Evolutionary conservation across 2,113 vertebrate species (phyloP).

Genomic region (Sapayoa aenigma): DNA sequence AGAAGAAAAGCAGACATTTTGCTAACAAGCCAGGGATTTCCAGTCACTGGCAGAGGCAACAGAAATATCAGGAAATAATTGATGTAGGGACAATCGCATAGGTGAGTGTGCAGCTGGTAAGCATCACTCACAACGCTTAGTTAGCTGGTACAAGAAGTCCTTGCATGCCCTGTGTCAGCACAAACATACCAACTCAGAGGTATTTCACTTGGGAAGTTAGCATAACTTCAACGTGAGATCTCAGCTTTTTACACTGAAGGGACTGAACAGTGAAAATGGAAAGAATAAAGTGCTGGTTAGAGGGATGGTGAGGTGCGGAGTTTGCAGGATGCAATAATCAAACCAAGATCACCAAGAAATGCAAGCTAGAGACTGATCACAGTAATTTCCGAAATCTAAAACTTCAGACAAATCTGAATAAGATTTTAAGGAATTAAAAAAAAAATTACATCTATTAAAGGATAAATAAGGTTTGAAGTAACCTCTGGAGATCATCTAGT

Average conservation of each 20-base stretch:
- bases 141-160: neutral
- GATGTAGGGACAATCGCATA: neutral
- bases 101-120: neutral
- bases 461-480: neutral
- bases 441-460: neutral
- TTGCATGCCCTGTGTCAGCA: neutral
- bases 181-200: neutral
- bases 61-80: neutral
- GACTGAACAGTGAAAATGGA: neutral
- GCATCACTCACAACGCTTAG: neutral
- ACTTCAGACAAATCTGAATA: neutral
- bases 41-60: neutral
- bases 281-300: neutral
- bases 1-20: neutral
- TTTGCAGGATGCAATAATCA: neutral
- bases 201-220: neutral
- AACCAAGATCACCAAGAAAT: neutral
- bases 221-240: neutral
- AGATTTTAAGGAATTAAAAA: neutral
- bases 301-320: neutral
- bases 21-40: neutral
- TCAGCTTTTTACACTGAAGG: neutral
- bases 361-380: neutral
- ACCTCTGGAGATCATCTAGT: neutral
- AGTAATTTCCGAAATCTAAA: neutral